Evolutionary conservation across 1,140 invertebrate genomes (phyloP).

Genomic region (Drosophila lacteicornis): DNA sequence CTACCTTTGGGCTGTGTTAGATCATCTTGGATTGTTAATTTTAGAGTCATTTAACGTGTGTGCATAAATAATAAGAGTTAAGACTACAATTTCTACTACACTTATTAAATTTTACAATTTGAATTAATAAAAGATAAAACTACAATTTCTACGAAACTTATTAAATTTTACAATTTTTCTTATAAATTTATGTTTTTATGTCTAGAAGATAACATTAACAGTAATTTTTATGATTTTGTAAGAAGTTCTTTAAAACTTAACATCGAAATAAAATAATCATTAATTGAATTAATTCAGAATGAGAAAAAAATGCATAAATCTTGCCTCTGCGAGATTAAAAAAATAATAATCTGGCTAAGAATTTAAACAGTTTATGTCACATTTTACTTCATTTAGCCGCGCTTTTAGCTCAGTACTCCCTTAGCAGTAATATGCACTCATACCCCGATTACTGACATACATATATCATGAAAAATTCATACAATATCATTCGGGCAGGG

Average conservation of each 20-base stretch:
- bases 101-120: too few relatives aligned
- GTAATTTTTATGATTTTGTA: too few relatives aligned
- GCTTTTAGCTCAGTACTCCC: conserved; percentile 34
- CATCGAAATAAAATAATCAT: too few relatives aligned
- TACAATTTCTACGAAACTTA: too few relatives aligned
- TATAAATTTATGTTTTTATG: too few relatives aligned
- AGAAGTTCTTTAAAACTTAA: too few relatives aligned
- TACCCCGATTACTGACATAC: conserved; percentile 51
- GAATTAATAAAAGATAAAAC: too few relatives aligned
- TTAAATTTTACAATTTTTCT: too few relatives aligned
- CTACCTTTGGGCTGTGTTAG: conserved; percentile 54
- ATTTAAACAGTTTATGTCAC: conserved; percentile 38
- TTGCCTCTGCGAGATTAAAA: neutral
- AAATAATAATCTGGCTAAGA: neutral
- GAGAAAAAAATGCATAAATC: too few relatives aligned
- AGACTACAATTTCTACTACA: too few relatives aligned
- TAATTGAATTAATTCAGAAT: too few relatives aligned
- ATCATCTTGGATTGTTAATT: conserved; percentile 52
- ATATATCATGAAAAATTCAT: conserved; percentile 67
- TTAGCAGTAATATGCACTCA: conserved; percentile 59
- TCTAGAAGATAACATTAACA: too few relatives aligned
- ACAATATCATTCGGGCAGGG: conserved; percentile 22
- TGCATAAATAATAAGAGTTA: conserved; percentile 41
- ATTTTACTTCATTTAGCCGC: conserved; percentile 15
- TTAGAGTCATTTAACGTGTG: conserved; percentile 8